Base-by-base conservation (phyloP, 2,797 vertebrate species). In the Cercopithecus mitis region DNA sequence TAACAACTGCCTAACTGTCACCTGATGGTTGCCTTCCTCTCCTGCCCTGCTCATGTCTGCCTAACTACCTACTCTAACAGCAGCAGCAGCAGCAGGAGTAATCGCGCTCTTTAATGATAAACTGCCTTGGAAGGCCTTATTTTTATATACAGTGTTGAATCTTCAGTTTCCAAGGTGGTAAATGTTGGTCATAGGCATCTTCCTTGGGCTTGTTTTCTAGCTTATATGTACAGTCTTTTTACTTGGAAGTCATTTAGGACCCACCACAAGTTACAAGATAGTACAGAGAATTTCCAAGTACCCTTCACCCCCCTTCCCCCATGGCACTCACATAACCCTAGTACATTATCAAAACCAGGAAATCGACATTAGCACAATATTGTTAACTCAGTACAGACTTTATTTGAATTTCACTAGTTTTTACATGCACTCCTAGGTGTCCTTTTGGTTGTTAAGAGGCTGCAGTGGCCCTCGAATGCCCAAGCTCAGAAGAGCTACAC, bases 281-380 rank as follows among this genome's bases (percentile, higher is more conserved):
- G 58, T 43, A 1, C 1, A 25, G 64, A 47, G 72, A n/a, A 17
- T 17, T 17, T 76, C 58, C 13, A 2, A 20, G 57, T 9, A 5
- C 11, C 13, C n/a, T 5, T 67, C 17, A 7, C 33, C 73, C 50
- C 20, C 41, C 27, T 4, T 67, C 24, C n/a, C 24, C 33, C 2
- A 0, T 4, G 58, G 41, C 4, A 8, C 73, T 76, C 41, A 5
- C 7, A 1, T 43, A 17, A 79, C 58, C 13, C 4, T 0, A 1
- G 6, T 0, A 6, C 8, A 0, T 25, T 10, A 7, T 30, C 76
- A 20, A 50, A 73, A 30, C 75, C 27, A 25, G 47, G 58, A 43
- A 7, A 20, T 1, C 5, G 64, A 12, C 1, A 1, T 4, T 17
- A 33, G 15, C 45, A 1, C 12, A 2, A 1, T 7, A 0, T 27